Base-by-base conservation (phyloP, 2,113 vertebrate species). In the Leuciscus idus region DNA sequence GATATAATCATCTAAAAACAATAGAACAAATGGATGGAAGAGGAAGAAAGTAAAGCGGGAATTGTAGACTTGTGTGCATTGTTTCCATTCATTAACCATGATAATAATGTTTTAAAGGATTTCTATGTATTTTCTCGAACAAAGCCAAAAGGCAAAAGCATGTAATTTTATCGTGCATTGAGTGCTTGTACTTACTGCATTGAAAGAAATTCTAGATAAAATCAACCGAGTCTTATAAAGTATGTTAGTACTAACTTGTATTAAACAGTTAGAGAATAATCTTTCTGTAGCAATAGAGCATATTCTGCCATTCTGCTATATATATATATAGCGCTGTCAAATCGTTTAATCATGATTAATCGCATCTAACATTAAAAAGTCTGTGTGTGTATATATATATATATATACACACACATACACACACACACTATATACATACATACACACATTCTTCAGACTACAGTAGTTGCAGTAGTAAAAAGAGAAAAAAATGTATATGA, bases 1-100 rank as follows among this genome's bases (percentile, higher is more conserved):
- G 64, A 84, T 87, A 66, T 21, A 70, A 84, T 84, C 85, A 52
- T 73, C 75, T 72, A 59, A 68, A 36, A 43, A 72, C 55, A 48
- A 57, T 6, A 55, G 48, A 74, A 9, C 66, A 8, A 64, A 81
- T 21, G 59, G n/a, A 81, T 21, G n/a, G 11, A 74, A 74, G 64
- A 82, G 17, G 55, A 46, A 28, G 26, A 74, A 75, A 77, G 21
- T 13, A 55, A 10, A 74, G 19, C 66, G 21, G 39, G 4, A 10
- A 66, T 66, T 66, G 61, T 28, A 66, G n/a, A 48, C 15, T 13
- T 68, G 59, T 57, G 48, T 84, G 52, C 33, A 84, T 11, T 13
- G 46, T 68, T 70, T 72, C 28, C 5, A 19, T 84, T 84, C 66
- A 83, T 73, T 83, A 84, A 84, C 33, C 33, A 28, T 36, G 13